These are phyloP conservation scores for Watsonalla cultraria DNA, from an alignment of 2,888 invertebrate species.

Conservation along the genomic window DNA sequence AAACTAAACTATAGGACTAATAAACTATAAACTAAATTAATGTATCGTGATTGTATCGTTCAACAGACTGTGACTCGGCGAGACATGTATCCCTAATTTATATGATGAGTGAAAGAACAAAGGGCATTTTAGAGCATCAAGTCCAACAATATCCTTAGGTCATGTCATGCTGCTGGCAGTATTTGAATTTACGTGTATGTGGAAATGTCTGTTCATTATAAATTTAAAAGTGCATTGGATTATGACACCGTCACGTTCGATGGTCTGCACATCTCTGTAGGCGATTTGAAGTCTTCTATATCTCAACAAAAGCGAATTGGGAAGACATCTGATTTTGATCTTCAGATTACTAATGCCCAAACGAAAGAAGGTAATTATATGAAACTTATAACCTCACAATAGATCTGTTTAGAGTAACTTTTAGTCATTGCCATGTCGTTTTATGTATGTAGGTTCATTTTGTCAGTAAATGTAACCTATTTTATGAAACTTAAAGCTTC, in stretches of 20 bases:
- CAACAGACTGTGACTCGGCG: too few relatives aligned
- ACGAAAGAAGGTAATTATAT: conserved; percentile 91
- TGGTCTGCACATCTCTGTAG: conserved; percentile 96
- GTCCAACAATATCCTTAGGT: not conserved
- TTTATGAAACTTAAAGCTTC: too few relatives aligned
- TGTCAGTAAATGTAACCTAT: not conserved
- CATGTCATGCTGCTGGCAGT: conserved; percentile 6
- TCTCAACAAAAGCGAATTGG: conserved; percentile 96
- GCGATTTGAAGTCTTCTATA: conserved; percentile 96
- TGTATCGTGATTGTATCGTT: too few relatives aligned
- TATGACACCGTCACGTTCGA: conserved; percentile 98
- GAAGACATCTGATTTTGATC: conserved; percentile 95
- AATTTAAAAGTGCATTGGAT: conserved; percentile 97
- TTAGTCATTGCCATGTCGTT: too few relatives aligned
- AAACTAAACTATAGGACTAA: too few relatives aligned
- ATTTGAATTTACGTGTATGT: conserved; percentile 19
- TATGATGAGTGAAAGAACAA: not conserved
- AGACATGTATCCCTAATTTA: not conserved
- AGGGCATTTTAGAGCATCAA: not conserved
- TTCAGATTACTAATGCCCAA: conserved; percentile 97
- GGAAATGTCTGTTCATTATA: conserved; percentile 97
- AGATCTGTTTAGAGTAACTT: too few relatives aligned
- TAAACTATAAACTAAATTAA: too few relatives aligned
- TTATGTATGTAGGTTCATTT: too few relatives aligned
- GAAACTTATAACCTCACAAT: not conserved